These are phyloP conservation scores for Disparrhopalites patrizii DNA, from an alignment of 2,888 invertebrate species.

Conservation along the genomic window DNA sequence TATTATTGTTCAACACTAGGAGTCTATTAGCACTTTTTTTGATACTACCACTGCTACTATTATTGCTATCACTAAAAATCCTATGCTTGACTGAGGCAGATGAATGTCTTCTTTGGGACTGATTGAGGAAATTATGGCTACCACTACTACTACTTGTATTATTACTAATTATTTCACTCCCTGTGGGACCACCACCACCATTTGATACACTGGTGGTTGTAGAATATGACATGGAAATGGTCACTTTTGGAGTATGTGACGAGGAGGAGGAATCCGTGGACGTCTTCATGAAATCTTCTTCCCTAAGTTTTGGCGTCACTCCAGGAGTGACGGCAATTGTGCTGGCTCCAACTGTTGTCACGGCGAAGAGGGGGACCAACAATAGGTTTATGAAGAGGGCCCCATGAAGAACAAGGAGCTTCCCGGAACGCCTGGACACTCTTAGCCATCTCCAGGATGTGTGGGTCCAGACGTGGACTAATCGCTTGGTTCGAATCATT, in stretches of 20 bases:
- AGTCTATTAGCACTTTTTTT: too few species aligned
- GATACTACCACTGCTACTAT: not conserved
- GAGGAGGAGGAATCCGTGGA: not conserved
- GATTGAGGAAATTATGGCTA: conserved; percentile 12
- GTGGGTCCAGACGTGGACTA: not conserved
- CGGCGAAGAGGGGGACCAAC: not conserved
- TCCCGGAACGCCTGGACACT: not conserved
- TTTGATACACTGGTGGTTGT: conserved; percentile 10
- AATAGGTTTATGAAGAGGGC: not conserved
- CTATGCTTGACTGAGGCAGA: not conserved
- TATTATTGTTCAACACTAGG: not conserved
- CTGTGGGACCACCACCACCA: too few species aligned
- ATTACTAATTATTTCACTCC: not conserved
- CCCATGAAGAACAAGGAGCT: not conserved
- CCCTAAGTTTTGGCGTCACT: not conserved
- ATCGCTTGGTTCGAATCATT: not conserved
- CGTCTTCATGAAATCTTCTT: not conserved
- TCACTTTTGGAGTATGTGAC: not conserved
- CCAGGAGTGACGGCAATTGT: not conserved
- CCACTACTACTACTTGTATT: conserved; percentile 2
- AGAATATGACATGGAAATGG: conserved; percentile 22
- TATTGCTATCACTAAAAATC: not conserved
- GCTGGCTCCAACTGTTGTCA: not conserved
- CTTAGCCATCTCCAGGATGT: not conserved
- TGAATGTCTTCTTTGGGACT: conserved; percentile 3